phyloP scores from a whole-genome alignment of 2,888 invertebrate genomes.

The Tipula lateralis region DNA sequence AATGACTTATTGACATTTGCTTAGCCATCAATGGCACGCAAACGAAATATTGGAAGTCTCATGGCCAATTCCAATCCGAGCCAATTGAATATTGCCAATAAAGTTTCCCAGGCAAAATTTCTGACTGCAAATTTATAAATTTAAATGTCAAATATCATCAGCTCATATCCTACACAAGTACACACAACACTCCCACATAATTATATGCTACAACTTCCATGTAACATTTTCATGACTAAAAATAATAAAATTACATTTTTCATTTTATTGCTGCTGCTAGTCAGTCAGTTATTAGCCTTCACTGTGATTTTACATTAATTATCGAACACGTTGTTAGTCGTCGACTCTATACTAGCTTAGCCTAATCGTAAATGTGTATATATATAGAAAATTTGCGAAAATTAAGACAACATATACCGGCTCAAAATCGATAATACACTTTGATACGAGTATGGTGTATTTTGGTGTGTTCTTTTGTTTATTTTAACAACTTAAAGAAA shows the following conservation, averaged over 20 bases:
- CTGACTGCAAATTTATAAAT: too few species aligned
- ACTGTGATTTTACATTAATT: background rate
- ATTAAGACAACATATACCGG: background rate
- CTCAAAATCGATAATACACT: background rate
- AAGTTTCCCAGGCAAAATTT: too few species aligned
- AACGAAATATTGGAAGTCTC: too few species aligned
- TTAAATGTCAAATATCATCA: too few species aligned
- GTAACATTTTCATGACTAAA: background rate
- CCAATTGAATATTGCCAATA: too few species aligned
- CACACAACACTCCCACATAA: background rate
- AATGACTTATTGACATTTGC: too few species aligned
- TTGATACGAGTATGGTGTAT: background rate
- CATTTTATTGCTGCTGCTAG: background rate
- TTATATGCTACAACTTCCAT: background rate
- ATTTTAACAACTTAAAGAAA: background rate
- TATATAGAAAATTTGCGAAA: background rate
- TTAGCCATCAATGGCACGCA: too few species aligned
- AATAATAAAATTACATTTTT: background rate
- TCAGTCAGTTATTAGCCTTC: background rate
- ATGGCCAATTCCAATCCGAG: too few species aligned
- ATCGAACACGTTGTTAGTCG: background rate
- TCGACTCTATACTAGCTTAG: background rate
- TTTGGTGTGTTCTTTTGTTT: background rate
- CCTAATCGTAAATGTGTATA: too few species aligned
- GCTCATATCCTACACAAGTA: background rate